Base-by-base conservation (phyloP, 2,797 vertebrate species). In the Molossus alvarezi region DNA sequence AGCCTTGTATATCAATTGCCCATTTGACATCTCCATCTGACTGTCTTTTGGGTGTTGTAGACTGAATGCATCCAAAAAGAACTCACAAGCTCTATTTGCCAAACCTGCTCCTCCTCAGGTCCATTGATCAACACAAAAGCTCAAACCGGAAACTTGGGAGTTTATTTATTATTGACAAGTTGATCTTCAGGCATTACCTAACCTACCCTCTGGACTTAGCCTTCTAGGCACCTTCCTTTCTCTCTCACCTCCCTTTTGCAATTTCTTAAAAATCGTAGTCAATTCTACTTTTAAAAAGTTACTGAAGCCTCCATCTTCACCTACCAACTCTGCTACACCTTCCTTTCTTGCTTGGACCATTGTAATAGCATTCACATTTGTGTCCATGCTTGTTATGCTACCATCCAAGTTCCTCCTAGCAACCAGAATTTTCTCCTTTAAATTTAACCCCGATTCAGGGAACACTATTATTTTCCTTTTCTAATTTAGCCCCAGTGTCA, bases 371-470 rank as follows among this genome's bases (percentile, higher is more conserved):
- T 72, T 86, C 37, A 5, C 41, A 57, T 71, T 18, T 64, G 29
- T 57, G 20, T 64, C 21, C 14, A 13, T 4, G 73, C 72, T 83
- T 51, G 8, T 58, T 89, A 60, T 7, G 6, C 48, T 87, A 25
- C 1, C 60, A 27, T 41, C 13, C 29, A 23, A 37, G 58, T 55
- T 88, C 55, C 23, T 85, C 18, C 1, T 0, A 57, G 65, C 65
- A 55, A 29, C 83, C n/a, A 65, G 55, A 87, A 87, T 83, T 72
- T 25, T 64, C 83, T 77, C 53, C 51, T 88, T 85, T 87, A 76
- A 58, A 21, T 41, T 82, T 83, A 10, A 60, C 1, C 10, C 23
- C 27, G 69, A 23, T 69, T 6, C 41, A 53, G 69, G 45, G 37
- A 69, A 79, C 15, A 21, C 25, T 55, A 45, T 15, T 65, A 33